Evolutionary conservation across 2,888 invertebrate genomes (phyloP).

Genomic region (Camptogramma bilineatum): DNA sequence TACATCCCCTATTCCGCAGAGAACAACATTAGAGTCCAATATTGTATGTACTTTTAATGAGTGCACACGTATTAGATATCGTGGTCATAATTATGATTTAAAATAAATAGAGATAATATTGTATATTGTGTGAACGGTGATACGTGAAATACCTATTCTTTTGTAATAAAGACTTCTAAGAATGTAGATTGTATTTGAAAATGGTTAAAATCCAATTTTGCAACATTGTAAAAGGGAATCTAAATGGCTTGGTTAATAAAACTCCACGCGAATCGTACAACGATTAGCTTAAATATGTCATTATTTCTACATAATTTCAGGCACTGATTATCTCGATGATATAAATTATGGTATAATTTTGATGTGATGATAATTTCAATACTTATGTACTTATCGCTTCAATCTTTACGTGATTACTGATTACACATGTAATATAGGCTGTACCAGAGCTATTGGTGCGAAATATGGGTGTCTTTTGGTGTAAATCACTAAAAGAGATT

Average conservation of each 20-base stretch:
- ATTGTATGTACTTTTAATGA: slow-evolving; percentile 63
- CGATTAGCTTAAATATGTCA: slow-evolving; percentile 42
- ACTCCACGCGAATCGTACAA: slow-evolving; percentile 24
- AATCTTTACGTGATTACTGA: slow-evolving; percentile 25
- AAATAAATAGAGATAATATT: no score
- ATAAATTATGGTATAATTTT: slow-evolving; percentile 42
- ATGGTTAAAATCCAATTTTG: slow-evolving; percentile 16
- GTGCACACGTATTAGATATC: slow-evolving; percentile 38
- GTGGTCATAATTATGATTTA: slow-evolving; percentile 35
- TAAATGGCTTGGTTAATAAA: slow-evolving; percentile 25
- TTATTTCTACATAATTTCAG: slow-evolving; percentile 35
- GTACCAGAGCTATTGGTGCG: neutral
- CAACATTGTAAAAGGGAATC: slow-evolving; percentile 24
- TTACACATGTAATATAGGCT: slow-evolving; percentile 2
- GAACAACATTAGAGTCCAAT: slow-evolving; percentile 64
- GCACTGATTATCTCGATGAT: slow-evolving; percentile 34
- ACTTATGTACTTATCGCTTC: slow-evolving; percentile 29
- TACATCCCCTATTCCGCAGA: slow-evolving; percentile 64
- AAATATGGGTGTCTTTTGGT: neutral
- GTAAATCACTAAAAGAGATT: neutral
- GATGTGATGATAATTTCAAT: slow-evolving; percentile 40
- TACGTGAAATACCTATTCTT: no score
- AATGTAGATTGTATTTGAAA: neutral
- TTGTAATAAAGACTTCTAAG: no score
- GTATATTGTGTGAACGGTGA: no score